These are phyloP conservation scores for Peromyscus eremicus DNA, from an alignment of 2,797 vertebrate genomes.

Conservation along the genomic window DNA sequence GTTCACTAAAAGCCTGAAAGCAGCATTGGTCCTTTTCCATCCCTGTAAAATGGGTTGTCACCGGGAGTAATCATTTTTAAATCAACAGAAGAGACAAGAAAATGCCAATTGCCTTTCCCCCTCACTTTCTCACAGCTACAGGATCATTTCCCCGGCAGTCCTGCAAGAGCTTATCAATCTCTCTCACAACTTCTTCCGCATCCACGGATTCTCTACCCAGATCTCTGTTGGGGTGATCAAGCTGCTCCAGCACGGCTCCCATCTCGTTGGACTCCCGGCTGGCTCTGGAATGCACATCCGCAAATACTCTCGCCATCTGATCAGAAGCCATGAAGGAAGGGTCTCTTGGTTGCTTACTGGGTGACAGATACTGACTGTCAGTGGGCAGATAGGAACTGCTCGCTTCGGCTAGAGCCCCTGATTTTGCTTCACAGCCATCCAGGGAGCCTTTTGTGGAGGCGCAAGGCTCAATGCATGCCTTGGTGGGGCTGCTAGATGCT, in stretches of 20 bases:
- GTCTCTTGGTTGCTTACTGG: constrained; percentile 97
- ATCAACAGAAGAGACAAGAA: constrained; percentile 88
- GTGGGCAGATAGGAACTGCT: constrained; percentile 94
- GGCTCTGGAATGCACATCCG: constrained; percentile 96
- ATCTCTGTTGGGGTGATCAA: constrained; percentile 92
- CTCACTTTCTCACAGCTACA: constrained; percentile 96
- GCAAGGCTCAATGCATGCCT: constrained; percentile 95
- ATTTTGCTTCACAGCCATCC: constrained; percentile 96
- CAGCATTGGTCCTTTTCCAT: constrained; percentile 92
- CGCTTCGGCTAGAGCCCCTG: constrained; percentile 95
- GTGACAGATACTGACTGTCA: constrained; percentile 93
- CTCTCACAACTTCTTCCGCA: constrained; percentile 97
- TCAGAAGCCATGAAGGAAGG: constrained; percentile 93
- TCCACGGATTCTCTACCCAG: constrained; percentile 95
- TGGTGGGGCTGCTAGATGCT: constrained; percentile 96
- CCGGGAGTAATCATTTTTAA: constrained; percentile 86
- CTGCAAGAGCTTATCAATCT: constrained; percentile 99
- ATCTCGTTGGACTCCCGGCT: constrained; percentile 96
- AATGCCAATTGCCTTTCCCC: constrained; percentile 91
- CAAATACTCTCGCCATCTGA: constrained; percentile 97
- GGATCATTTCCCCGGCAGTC: constrained; percentile 98
- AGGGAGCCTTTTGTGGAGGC: constrained; percentile 95
- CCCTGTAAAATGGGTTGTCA: constrained; percentile 91
- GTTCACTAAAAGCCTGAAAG: constrained; percentile 95
- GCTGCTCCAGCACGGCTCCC: constrained; percentile 94